Base-by-base conservation (phyloP, 1,140 invertebrate species). In the Physella acuta region DNA sequence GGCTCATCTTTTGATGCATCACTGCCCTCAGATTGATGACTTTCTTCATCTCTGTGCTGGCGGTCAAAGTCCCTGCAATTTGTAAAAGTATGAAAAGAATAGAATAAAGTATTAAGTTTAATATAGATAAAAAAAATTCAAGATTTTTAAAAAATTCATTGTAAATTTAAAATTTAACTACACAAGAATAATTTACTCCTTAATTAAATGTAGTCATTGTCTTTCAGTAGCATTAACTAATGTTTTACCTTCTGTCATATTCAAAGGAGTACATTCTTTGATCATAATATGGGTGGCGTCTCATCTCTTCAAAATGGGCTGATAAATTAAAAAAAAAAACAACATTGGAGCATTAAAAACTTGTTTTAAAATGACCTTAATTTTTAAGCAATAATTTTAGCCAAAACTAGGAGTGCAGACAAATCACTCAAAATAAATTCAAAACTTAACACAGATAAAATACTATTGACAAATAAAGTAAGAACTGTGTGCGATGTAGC, bases 211-310 rank as follows among this genome's bases (percentile, higher is more conserved):
- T n/a, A n/a, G n/a, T n/a, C n/a, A n/a, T n/a, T n/a, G n/a, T n/a
- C n/a, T n/a, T n/a, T n/a, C 39, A 44, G 20, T 44, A 16, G 17
- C 53, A 55, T 8, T 24, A 14, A 8, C 53, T 20, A 60, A 56
- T 20, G 68, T n/a, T 55, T 55, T 70, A 78, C 78, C 78, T 78
- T 72, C 78, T 77, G 8, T 80, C 78, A 73, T 78, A 79, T n/a
- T 82, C 80, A 61, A 74, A 69, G 72, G 56, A 74, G 72, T 78
- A 82, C 68, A 80, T 75, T 66, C 79, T 76, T 33, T 73, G 77
- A 55, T 82, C 79, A 76, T 74, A 78, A 62, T 74, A 80, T 28
- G 74, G 75, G 26, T 72, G 71, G 37, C 72, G 71, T 36, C 78
- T 62, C 34, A 76, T 67, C 14, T 75, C 77, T 59, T 80, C 78